phyloP scores from a whole-genome alignment of 2,888 invertebrate genomes.

The Bedellia somnulentella region DNA sequence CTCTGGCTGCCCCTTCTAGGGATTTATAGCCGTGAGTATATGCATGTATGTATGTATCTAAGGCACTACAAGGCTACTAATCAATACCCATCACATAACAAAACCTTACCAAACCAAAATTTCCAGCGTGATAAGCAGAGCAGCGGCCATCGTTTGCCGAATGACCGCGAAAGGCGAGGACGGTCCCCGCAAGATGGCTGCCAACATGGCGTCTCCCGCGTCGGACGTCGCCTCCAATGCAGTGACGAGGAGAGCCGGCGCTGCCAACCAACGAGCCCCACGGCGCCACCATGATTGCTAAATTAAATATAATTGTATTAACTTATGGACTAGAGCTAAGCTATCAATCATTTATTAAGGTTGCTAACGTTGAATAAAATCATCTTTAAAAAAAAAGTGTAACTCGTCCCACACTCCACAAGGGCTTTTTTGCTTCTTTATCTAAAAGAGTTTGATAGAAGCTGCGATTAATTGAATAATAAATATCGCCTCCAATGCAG shows the following conservation, averaged over 20 bases:
- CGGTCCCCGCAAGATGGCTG: conserved; percentile 30
- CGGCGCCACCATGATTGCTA: conserved; percentile 51
- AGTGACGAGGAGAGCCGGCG: conserved; percentile 38
- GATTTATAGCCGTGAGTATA: too few relatives aligned
- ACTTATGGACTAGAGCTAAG: not conserved
- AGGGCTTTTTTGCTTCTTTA: too few relatives aligned
- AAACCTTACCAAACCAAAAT: conserved; percentile 36
- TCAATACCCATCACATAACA: too few relatives aligned
- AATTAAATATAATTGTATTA: conserved; percentile 4
- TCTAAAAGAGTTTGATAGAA: too few relatives aligned
- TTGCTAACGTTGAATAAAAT: not conserved
- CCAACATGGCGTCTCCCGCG: conserved; percentile 37
- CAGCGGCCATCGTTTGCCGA: conserved; percentile 27
- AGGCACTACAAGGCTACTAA: too few relatives aligned
- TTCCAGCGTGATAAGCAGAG: conserved; percentile 35
- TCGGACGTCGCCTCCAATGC: conserved; percentile 44
- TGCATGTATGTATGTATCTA: too few relatives aligned
- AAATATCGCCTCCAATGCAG: conserved; percentile 40
- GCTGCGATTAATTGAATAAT: too few relatives aligned
- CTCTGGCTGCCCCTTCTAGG: too few relatives aligned
- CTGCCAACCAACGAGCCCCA: conserved; percentile 44
- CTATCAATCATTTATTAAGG: not conserved
- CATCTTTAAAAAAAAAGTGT: not conserved
- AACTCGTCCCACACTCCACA: too few relatives aligned
- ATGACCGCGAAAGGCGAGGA: conserved; percentile 21